Conservation (phyloP, 2,888 invertebrate species). For the Polyommatus icarus region DNA sequence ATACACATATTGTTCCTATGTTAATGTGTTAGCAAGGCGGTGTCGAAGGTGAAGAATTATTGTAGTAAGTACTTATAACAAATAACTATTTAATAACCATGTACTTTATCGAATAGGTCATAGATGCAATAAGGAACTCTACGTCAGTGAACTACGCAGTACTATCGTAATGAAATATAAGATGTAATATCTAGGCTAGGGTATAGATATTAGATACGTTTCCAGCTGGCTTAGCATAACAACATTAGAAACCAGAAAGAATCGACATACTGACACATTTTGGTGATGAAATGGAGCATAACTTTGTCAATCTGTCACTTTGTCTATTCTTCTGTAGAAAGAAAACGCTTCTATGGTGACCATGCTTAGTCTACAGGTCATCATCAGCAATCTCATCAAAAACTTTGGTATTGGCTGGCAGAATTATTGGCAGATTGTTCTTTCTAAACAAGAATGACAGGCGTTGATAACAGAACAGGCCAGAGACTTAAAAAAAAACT, state of each 20-base stretch:
- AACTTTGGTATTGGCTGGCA: too few relatives aligned
- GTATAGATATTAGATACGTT: not conserved
- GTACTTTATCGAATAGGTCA: not conserved
- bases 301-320: not conserved
- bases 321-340: too few relatives aligned
- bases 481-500: too few relatives aligned
- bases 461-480: too few relatives aligned
- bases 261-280: not conserved
- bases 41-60: slow-evolving; percentile 17
- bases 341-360: too few relatives aligned
- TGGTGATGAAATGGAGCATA: not conserved
- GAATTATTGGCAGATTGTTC: too few relatives aligned
- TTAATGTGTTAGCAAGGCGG: not conserved
- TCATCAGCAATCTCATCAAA: too few relatives aligned
- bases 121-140: not conserved
- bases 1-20: not conserved
- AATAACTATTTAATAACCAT: not conserved
- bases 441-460: too few relatives aligned
- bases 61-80: too few relatives aligned
- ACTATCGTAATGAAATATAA: not conserved
- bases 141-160: not conserved
- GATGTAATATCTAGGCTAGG: not conserved
- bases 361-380: too few relatives aligned
- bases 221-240: too few relatives aligned
- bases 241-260: not conserved